Evolutionary conservation across 2,888 invertebrate species (phyloP), one percentile per base, ranked within the genome.

Genomic region (Parochlus steinenii): DNA sequence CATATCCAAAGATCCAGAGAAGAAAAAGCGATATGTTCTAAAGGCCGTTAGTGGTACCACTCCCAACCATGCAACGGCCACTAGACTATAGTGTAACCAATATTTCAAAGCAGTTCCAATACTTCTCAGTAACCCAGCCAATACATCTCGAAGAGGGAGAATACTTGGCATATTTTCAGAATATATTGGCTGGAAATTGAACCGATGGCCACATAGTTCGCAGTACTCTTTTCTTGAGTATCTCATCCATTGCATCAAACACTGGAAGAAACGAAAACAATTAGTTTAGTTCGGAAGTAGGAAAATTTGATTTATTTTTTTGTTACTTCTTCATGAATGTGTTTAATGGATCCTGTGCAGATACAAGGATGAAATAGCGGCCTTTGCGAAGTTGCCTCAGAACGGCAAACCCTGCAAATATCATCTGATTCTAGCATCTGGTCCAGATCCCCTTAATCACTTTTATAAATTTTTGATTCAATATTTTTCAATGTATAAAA

Each of bases 81-180:
- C 98, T 31, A 98, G 61, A 0, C 93, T 90, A 54, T 95, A 98
- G 56, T 97, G 95, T 15, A 95, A 63, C 95, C 97, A 97, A 55
- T 89, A 92, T 51, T 89, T 81, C 1, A 95, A 79, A 2, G 93
- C 95, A 27, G 86, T 85, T 3, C 79, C 79, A 19, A 95, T 74
- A 14, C 90, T 93, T 4, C 81, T 74, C 35, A 90, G 64, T 31
- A 95, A 61, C 3, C 98, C 98, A 29, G 82, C 81, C 1, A 90
- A 70, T 6, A 98, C 82, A 58, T 97, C 97, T 44, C 76, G 73
- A 19, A 98, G 64, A 0, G 98, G 98, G 48, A 98, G 63, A 40
- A 95, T 71, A 41, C 93, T 74, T n/a, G 98, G 98, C 98, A 98
- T 98, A 56, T 98, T 97, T 18, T 95, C 90, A n/a, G 95, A 90